Base-by-base conservation (phyloP, 2,797 vertebrate genomes). In the Ptychadena robeensis region DNA sequence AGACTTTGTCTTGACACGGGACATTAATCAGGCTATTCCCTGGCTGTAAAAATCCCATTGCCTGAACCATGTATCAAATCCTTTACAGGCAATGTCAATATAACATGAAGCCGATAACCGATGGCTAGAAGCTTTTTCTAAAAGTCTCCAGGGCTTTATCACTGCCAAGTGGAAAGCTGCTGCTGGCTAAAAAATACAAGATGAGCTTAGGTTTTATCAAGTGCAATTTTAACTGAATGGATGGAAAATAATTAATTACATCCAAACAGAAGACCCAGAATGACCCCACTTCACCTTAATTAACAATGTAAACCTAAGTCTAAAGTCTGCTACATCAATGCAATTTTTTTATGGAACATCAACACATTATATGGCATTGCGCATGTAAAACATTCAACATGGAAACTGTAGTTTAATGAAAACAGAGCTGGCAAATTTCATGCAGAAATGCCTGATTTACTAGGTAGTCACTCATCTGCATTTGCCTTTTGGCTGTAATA, bases 11-110 rank as follows among this genome's bases (percentile, higher is more conserved):
- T 85, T 85, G 83, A 85, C 78, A 76, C 38, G 63, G 72, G 78
- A 85, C 83, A 85, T 85, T 81, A 85, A 85, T 85, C 83, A 85
- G 83, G 40, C 78, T 81, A 85, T 85, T 85, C 83, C 73, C 78
- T 70, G 65, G 72, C 78, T 71, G 83, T 80, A 81, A 85, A 85
- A 85, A 61, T 85, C 73, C 83, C 78, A 75, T 81, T 67, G 78
- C 78, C 78, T 80, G 57, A 85, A 71, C 66, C 59, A 85, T 81
- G 72, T 67, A 85, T 85, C 78, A 85, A 69, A 85, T 71, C 79
- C 82, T 85, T 75, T 75, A 80, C 72, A 85, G 72, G 72, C 78
- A 85, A 76, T 85, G 83, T 76, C 78, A 84, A 80, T 85, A 85
- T 63, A 85, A 71, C 78, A 80, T 65, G 78, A 64, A 80, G 72